Evolutionary conservation across 2,797 vertebrate species (phyloP).

Genomic region (Phalanger gymnotis): DNA sequence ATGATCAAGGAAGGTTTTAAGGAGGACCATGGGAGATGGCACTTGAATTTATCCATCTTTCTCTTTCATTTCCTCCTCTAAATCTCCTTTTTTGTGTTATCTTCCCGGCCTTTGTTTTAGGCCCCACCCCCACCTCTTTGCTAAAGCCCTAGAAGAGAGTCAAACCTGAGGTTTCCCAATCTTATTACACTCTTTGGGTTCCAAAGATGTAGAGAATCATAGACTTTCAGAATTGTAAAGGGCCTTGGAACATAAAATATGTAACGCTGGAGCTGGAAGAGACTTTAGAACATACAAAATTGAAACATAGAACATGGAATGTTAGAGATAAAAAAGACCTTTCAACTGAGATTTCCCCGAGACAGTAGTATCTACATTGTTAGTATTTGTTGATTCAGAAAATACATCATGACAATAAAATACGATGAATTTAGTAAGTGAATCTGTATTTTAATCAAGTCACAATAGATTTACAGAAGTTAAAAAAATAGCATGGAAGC

Average conservation of each 20-base stretch:
- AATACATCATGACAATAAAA: background rate
- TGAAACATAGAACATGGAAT: background rate
- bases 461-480: background rate
- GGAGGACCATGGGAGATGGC: background rate
- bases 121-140: background rate
- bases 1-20: background rate
- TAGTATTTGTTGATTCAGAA: background rate
- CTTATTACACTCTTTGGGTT: background rate
- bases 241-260: background rate
- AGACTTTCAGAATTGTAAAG: background rate
- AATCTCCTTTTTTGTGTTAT: background rate
- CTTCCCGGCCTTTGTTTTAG: background rate
- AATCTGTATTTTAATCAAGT: background rate
- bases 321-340: background rate
- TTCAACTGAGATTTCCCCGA: background rate
- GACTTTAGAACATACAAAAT: background rate
- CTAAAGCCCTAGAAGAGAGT: background rate
- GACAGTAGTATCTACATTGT: background rate
- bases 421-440: background rate
- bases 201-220: background rate
- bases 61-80: background rate
- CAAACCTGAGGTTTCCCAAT: background rate
- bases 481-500: background rate
- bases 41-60: background rate
- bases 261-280: background rate